Percentiles rank a stretch among this genome's conserved stretches.
Evolutionary conservation across 2,113 vertebrate species (phyloP).

Genomic region (Acinonyx jubatus): DNA sequence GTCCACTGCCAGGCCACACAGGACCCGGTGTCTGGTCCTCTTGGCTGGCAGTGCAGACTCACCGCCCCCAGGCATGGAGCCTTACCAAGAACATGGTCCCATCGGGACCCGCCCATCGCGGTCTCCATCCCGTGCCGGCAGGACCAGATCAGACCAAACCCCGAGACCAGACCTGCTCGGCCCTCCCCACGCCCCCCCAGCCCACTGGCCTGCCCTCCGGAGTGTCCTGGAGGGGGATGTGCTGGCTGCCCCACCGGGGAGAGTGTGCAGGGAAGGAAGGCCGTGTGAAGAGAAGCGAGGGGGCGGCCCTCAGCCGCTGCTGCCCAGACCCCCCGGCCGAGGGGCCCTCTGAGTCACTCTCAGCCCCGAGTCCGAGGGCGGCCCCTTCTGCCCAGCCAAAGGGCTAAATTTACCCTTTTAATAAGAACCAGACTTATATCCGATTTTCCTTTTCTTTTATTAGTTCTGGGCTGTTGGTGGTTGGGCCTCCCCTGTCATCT

Average conservation of each 20-base stretch:
- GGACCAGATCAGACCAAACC: background rate
- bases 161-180: background rate
- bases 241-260: background rate
- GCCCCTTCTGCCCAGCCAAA: background rate
- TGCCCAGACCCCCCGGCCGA: background rate
- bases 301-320: too few species aligned
- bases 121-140: background rate
- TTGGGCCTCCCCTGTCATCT: conserved; percentile 14
- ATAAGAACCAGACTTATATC: conserved; percentile 67
- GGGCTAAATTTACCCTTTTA: conserved; percentile 75
- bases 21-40: background rate
- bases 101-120: too few species aligned
- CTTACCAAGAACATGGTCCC: background rate
- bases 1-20: too few species aligned
- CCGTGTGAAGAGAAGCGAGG: background rate
- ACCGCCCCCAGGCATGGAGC: background rate
- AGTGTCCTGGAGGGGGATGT: background rate
- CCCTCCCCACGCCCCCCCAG: background rate
- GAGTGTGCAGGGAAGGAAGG: background rate
- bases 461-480: conserved; percentile 52
- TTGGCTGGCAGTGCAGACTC: background rate
- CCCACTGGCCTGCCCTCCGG: background rate
- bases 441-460: conserved; percentile 72
- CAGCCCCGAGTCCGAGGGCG: background rate
- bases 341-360: conserved; percentile 56